Evolutionary conservation across 1,140 invertebrate species (phyloP).

Genomic region (Platorchestia sp.): DNA sequence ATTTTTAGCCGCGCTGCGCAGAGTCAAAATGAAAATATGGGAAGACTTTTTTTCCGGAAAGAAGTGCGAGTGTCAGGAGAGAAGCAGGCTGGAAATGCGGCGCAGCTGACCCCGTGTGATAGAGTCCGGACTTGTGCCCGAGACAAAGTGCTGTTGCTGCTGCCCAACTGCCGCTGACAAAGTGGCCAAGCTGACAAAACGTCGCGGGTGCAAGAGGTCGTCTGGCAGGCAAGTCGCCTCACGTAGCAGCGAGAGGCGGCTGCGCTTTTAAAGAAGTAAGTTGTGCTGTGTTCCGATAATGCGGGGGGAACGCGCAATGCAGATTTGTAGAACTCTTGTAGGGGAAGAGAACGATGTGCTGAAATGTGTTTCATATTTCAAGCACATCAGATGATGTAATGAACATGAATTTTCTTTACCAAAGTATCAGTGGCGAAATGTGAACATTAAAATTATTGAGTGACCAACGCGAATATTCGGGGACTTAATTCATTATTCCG

Average conservation of each 20-base stretch:
- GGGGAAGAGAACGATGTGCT: not conserved
- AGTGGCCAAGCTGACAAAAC: conserved; percentile 28
- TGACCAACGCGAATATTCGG: too few relatives aligned
- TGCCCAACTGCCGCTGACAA: not conserved
- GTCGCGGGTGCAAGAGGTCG: conserved; percentile 23
- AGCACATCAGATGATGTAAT: too few relatives aligned
- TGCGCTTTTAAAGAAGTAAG: not conserved
- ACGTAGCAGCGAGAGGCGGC: not conserved
- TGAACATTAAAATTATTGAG: too few relatives aligned
- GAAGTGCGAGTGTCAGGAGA: not conserved
- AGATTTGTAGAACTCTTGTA: too few relatives aligned
- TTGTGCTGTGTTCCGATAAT: not conserved
- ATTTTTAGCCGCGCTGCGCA: not conserved
- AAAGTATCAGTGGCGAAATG: too few relatives aligned
- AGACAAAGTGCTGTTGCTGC: conserved; percentile 25
- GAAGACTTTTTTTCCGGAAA: not conserved
- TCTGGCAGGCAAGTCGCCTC: not conserved
- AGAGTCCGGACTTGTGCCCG: not conserved
- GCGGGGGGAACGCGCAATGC: too few relatives aligned
- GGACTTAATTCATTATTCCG: too few relatives aligned
- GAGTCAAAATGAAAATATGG: not conserved
- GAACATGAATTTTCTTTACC: too few relatives aligned
- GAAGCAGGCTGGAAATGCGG: conserved; percentile 19
- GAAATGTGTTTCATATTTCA: too few relatives aligned
- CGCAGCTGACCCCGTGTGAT: conserved; percentile 20